A percentile compares a stretch with the other conserved stretches of the same genome.
phyloP scores from a whole-genome alignment of 2,797 vertebrate genomes.

The Lindbergichthys nudifrons region DNA sequence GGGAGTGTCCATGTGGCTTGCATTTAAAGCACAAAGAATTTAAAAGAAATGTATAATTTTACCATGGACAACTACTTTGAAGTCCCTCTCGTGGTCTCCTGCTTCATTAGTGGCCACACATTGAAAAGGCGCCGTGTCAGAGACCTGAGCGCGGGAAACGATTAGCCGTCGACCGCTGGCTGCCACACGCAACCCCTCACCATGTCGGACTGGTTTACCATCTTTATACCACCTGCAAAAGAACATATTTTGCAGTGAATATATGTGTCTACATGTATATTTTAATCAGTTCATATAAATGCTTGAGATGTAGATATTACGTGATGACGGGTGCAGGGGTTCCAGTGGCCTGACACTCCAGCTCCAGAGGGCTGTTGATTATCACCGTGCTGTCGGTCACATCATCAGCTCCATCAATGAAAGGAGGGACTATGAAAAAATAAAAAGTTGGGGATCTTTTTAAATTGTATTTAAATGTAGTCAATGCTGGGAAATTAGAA shows the following conservation, averaged over 20 bases:
- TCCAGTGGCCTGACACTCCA: conserved; percentile 91
- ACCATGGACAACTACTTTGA: conserved; percentile 93
- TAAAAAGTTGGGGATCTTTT: background rate
- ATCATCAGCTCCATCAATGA: conserved; percentile 87
- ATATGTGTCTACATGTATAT: background rate
- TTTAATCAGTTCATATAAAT: background rate
- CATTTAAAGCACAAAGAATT: conserved; percentile 49
- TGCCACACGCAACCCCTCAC: conserved; percentile 83
- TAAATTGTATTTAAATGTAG: background rate
- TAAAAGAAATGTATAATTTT: conserved; percentile 34
- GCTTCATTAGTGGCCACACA: conserved; percentile 93
- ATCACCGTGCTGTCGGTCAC: conserved; percentile 87
- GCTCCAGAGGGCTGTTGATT: conserved; percentile 88
- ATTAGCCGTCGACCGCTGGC: conserved; percentile 88
- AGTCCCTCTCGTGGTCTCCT: conserved; percentile 88
- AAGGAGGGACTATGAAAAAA: conserved; percentile 88
- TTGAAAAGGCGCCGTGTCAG: conserved; percentile 90
- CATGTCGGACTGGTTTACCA: conserved; percentile 84
- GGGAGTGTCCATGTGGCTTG: conserved; percentile 51
- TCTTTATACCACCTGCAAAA: conserved; percentile 90
- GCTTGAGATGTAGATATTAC: conserved; percentile 80
- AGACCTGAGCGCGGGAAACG: conserved; percentile 88
- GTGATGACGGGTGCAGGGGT: conserved; percentile 88
- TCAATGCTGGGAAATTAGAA: background rate
- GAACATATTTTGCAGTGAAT: background rate